Evolutionary conservation across 2,888 invertebrate species (phyloP), one percentile per base, ranked within the genome.

Genomic region (Sphaeridia pumilis): DNA sequence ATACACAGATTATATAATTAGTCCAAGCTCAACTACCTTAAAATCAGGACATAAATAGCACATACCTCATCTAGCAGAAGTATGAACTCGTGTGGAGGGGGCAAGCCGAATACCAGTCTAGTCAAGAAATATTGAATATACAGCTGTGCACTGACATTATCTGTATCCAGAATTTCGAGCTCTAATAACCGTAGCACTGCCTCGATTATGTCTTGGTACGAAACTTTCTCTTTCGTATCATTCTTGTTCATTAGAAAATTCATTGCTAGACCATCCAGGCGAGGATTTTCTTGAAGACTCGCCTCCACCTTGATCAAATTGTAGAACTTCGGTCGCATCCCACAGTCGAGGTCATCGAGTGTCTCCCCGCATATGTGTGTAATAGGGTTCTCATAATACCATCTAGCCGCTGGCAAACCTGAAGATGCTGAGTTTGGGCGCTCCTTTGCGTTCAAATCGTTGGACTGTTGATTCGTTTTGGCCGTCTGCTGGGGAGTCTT

Each of bases 241-340:
- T 88, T 84, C 1, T 89, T 90, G 47, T 90, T 90, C 57, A 94
- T 75, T 54, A 94, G 84, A 69, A 94, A 94, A 74, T 92, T 94
- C 72, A 71, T 68, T 55, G 73, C 73, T 65, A 75, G 67, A 25
- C 75, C 75, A 72, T 95, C 94, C 53, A 94, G 76, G 70, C 93
- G 93, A 0, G 93, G 93, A 42, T 86, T 83, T 66, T 92, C 90
- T 71, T 78, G 78, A 49, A 78, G 78, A 68, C 77, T 81, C 55
- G 77, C 74, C 66, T 90, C 90, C 4, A 84, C 74, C 49, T 81
- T 81, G 12, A 89, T 85, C 25, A 95, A 74, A 22, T 88, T 85
- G 70, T 94, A 95, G 73, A 94, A 94, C 66, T 87, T 81, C 0
- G 94, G 93, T 57, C 92, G 84, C 66, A 70, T 70, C 51, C 77